Base-by-base conservation (phyloP, 2,888 invertebrate genomes). In the Exephanes ischioxanthus region DNA sequence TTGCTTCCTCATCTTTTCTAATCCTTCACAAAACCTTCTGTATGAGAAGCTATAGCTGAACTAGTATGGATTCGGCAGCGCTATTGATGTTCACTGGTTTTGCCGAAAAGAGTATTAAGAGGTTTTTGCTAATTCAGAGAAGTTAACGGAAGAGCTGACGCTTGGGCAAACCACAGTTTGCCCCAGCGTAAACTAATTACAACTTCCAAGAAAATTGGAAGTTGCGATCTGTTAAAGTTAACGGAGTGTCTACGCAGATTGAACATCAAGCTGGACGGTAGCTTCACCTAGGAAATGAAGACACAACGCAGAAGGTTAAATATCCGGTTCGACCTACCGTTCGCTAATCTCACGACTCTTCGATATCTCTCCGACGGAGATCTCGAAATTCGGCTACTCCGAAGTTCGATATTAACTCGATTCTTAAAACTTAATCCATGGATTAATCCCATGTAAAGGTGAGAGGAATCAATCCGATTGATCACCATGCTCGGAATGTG, bases 361-460 rank as follows among this genome's bases (percentile, higher is more conserved):
- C 33, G 63, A 66, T 14, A 45, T n/a, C 37, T 53, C n/a, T 19
- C 26, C 2, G 3, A 26, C 26, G 16, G 22, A 58, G 53, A 72
- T 80, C 11, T 66, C 26, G 3, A 3, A 26, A n/a, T 26, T 45
- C 4, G 33, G 45, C 16, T 58, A 45, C 37, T 45, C 6, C 41
- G 30, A 73, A 73, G 30, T 58, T 72, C 30, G 53, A 80, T 66
- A 33, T 66, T 16, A 48, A 55, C n/a, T 55, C 61, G n/a, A 22
- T 41, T 33, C 19, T 6, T 14, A 22, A 61, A 45, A 14, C 22
- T 72, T 70, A 70, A 61, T 76, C 66, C 66, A 19, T 22, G 14
- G 30, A 48, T 75, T 30, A 45, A 48, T 19, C 33, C 9, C 30
- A 33, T 51, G 11, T 41, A 19, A 14, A 30, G 1, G 37, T 45